phyloP scores from a whole-genome alignment of 2,113 vertebrate species.

The Phrynocephalus versicolor region DNA sequence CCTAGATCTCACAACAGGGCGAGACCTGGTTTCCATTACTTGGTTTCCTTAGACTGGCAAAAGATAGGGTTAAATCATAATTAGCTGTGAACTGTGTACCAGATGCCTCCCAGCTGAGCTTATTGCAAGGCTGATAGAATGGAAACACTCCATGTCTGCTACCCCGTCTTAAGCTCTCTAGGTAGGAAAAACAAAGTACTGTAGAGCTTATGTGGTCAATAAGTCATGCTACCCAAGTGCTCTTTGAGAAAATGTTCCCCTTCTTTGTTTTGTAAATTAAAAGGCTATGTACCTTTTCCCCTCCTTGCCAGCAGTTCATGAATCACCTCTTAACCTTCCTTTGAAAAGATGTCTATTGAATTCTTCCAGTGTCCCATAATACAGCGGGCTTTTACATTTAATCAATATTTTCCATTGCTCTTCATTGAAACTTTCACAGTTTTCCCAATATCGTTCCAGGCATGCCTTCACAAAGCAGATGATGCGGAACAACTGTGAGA shows the following conservation, averaged over 20 bases:
- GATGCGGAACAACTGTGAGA: background rate
- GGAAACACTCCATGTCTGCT: background rate
- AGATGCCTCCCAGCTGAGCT: background rate
- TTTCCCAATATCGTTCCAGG: slow-evolving; percentile 24
- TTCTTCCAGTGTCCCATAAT: background rate
- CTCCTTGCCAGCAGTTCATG: background rate
- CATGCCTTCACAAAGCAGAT: slow-evolving; percentile 2
- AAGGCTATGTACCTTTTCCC: background rate
- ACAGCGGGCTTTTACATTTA: slow-evolving; percentile 23
- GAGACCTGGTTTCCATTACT: background rate
- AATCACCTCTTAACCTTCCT: slow-evolving; percentile 11
- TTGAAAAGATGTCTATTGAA: slow-evolving; percentile 12
- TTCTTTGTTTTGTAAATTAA: slow-evolving; percentile 6
- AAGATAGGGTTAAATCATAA: background rate
- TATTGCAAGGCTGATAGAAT: background rate
- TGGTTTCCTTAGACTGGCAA: background rate
- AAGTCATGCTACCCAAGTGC: background rate
- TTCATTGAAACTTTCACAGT: slow-evolving; percentile 17
- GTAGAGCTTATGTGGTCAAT: background rate
- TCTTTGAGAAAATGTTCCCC: background rate
- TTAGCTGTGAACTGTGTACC: background rate
- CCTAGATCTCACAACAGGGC: background rate
- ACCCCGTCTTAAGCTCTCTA: background rate
- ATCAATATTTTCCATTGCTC: slow-evolving; percentile 35
- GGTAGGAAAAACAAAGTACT: background rate